Evolutionary conservation across 2,113 vertebrate genomes (phyloP), one percentile per base, ranked within the genome.

Genomic region (Antechinus stuartii): DNA sequence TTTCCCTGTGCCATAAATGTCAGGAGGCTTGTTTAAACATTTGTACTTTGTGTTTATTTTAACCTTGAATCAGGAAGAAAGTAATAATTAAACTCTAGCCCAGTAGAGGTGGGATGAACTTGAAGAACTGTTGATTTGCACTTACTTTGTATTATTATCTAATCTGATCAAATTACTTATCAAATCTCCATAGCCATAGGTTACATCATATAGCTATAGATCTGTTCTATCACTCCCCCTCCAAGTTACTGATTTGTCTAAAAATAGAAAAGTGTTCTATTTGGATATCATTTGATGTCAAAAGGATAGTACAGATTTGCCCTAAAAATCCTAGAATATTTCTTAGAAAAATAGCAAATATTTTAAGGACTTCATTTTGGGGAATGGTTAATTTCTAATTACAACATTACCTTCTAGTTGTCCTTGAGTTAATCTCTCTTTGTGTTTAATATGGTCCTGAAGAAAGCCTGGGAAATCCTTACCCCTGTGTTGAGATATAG

Each of bases 341-440:
- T 61, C 7, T 53, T 52, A 54, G 42, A 95, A 90, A 93, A 91
- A 8, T 26, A 56, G 52, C 56, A 92, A 52, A 23, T 49, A 8
- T 42, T 22, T 55, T 46, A 94, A 93, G 27, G 46, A 12, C 30
- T 27, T 25, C 46, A n/a, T 8, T 61, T 91, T 54, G 0, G 55
- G 89, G 47, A 24, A 89, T 91, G 35, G 90, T 76, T 96, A 50
- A 84, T 22, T n/a, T 84, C 16, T 84, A 84, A 84, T 84, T 42
- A 84, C 35, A 76, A 95, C 56, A 91, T 96, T 96, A 98, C 97
- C 97, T 97, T 96, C 93, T 11, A 96, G 95, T 94, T 97, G 98
- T 93, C 97, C 91, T 91, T 91, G 22, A 50, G 0, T 98, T 94
- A 98, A 50, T 93, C 94, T 96, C 49, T 96, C 93, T 95, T 84